phyloP scores from a whole-genome alignment of 2,888 invertebrate genomes.

The Limnephilus lunatus region DNA sequence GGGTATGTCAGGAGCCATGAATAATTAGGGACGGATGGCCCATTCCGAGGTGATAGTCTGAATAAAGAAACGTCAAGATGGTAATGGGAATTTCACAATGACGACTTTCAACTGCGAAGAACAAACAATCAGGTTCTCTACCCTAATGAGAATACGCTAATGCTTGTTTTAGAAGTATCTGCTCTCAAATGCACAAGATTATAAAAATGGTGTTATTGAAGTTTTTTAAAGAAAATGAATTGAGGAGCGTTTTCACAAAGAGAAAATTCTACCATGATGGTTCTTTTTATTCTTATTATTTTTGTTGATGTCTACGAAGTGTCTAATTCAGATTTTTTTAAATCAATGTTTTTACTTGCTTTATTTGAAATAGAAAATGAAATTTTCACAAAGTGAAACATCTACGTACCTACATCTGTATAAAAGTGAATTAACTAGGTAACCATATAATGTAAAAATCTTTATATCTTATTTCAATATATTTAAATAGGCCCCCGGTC shows the following conservation, averaged over 20 bases:
- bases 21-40: constrained; percentile 57
- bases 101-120: constrained; percentile 7
- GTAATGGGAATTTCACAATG: constrained; percentile 40
- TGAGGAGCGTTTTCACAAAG: neutral
- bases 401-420: too few species aligned
- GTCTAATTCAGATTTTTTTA: too few species aligned
- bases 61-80: constrained; percentile 45
- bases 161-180: neutral
- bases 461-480: too few species aligned
- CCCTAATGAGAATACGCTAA: neutral
- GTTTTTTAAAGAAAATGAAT: neutral
- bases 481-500: too few species aligned
- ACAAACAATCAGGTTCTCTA: neutral
- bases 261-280: neutral
- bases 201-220: neutral
- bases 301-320: too few species aligned
- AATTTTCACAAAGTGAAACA: too few species aligned
- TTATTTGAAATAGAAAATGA: too few species aligned
- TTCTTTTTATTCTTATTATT: too few species aligned
- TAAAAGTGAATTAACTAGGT: too few species aligned
- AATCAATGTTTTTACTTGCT: too few species aligned
- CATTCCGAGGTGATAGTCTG: constrained; percentile 20
- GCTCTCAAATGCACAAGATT: neutral
- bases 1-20: constrained; percentile 58
- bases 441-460: too few species aligned